A percentile compares a stretch with the other conserved stretches of the same genome.
phyloP scores from a whole-genome alignment of 2,888 invertebrate genomes.

The Pecten maximus region DNA sequence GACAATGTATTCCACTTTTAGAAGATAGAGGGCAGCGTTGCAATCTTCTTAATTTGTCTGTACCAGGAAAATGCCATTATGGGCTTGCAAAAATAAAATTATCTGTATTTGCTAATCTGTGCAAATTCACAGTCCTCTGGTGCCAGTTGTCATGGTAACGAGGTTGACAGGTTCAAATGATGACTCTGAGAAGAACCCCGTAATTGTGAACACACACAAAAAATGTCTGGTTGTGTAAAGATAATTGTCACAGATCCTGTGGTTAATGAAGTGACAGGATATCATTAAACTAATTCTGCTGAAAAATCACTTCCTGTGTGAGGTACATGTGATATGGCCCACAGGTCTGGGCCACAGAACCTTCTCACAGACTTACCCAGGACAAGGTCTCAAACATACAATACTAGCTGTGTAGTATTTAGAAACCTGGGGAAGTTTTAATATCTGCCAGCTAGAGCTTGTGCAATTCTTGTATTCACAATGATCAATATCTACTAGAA shows the following conservation, averaged over 20 bases:
- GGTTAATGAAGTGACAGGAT: conserved; percentile 14
- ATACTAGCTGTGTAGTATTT: no score
- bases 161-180: conserved; percentile 13
- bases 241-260: background rate
- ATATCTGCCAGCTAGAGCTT: no score
- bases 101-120: background rate
- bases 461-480: no score
- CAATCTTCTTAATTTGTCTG: background rate
- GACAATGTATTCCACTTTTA: background rate
- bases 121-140: background rate
- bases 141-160: background rate
- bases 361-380: no score
- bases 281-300: background rate
- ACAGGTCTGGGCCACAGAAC: no score
- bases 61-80: background rate
- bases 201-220: background rate
- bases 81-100: background rate
- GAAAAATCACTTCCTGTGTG: background rate
- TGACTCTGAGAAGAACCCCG: background rate
- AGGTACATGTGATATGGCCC: background rate
- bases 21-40: background rate
- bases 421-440: no score
- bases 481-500: no score
- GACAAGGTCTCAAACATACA: no score
- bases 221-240: background rate